Evolutionary conservation across 2,113 vertebrate genomes (phyloP).

Genomic region (Scatophagus argus): DNA sequence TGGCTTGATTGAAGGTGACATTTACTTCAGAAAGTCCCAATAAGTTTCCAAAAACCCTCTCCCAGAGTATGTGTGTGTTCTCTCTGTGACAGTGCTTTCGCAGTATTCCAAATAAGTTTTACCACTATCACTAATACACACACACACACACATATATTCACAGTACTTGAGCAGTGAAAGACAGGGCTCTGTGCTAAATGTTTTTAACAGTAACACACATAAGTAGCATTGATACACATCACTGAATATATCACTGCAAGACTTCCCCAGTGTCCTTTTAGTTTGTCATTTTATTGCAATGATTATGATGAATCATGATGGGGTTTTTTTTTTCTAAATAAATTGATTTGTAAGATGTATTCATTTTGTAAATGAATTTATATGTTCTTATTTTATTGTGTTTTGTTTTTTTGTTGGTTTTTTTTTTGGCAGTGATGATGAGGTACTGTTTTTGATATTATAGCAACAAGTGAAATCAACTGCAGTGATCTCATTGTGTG

Average conservation of each 20-base stretch:
- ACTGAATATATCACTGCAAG: conserved; percentile 30
- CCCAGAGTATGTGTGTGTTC: not conserved
- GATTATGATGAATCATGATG: conserved; percentile 56
- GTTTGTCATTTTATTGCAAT: conserved; percentile 48
- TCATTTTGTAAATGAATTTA: conserved; percentile 32
- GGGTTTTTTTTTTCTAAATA: conserved; percentile 74
- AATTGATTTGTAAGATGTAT: conserved; percentile 75
- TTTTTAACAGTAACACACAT: not conserved
- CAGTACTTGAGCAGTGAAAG: not conserved
- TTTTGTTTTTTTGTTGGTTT: not conserved
- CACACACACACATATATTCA: not conserved
- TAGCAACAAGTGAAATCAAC: not conserved
- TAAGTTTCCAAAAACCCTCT: not conserved
- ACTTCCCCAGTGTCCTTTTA: conserved; percentile 45
- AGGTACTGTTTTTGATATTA: not conserved
- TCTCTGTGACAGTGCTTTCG: conserved; percentile 3
- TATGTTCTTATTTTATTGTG: not conserved
- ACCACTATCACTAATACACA: not conserved
- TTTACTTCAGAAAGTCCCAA: conserved; percentile 10
- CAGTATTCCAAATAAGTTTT: conserved; percentile 7
- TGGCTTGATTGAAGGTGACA: not conserved
- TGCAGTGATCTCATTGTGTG: not conserved
- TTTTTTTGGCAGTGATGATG: not conserved
- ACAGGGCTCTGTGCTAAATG: conserved; percentile 37
- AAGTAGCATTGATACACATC: conserved; percentile 28